Conservation (phyloP, 1,140 invertebrate genomes). For the Drepana arcuata region DNA sequence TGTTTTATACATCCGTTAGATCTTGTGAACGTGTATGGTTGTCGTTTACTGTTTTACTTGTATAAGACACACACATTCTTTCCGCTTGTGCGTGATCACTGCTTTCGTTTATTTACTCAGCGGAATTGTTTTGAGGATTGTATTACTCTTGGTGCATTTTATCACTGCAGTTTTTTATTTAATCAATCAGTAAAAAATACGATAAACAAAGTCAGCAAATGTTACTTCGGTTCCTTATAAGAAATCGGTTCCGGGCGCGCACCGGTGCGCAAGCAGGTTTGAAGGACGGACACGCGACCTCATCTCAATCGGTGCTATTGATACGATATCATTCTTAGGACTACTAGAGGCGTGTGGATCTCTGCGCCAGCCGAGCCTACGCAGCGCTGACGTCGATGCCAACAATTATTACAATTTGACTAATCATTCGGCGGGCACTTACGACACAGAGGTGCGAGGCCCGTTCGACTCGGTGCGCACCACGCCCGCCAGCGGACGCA, state of each 20-base stretch:
- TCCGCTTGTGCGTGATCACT: slow-evolving; percentile 67
- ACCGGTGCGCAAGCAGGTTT: slow-evolving; percentile 28
- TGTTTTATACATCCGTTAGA: slow-evolving; percentile 36
- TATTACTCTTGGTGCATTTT: too few relatives aligned
- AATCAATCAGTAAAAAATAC: too few relatives aligned
- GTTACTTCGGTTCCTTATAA: too few relatives aligned
- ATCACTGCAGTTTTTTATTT: too few relatives aligned
- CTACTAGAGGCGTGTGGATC: slow-evolving; percentile 70
- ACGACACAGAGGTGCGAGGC: slow-evolving; percentile 72
- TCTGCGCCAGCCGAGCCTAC: slow-evolving; percentile 58
- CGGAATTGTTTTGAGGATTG: too few relatives aligned
- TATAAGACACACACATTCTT: slow-evolving; percentile 62
- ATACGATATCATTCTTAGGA: slow-evolving; percentile 65
- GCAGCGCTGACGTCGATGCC: slow-evolving; percentile 67
- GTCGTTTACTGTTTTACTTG: slow-evolving; percentile 50
- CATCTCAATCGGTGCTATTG: slow-evolving; percentile 33
- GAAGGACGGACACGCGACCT: slow-evolving; percentile 22
- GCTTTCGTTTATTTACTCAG: slow-evolving; percentile 56
- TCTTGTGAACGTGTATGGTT: slow-evolving; percentile 54
- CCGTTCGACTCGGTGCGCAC: slow-evolving; percentile 48
- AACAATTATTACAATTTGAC: slow-evolving; percentile 76
- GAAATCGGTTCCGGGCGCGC: slow-evolving; percentile 49
- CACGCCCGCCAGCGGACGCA: slow-evolving; percentile 50
- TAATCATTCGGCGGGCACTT: slow-evolving; percentile 72
- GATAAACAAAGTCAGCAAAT: too few relatives aligned